These are phyloP conservation scores for Penaeus vannamei DNA, from an alignment of 1,140 invertebrate species.

Conservation along the genomic window DNA sequence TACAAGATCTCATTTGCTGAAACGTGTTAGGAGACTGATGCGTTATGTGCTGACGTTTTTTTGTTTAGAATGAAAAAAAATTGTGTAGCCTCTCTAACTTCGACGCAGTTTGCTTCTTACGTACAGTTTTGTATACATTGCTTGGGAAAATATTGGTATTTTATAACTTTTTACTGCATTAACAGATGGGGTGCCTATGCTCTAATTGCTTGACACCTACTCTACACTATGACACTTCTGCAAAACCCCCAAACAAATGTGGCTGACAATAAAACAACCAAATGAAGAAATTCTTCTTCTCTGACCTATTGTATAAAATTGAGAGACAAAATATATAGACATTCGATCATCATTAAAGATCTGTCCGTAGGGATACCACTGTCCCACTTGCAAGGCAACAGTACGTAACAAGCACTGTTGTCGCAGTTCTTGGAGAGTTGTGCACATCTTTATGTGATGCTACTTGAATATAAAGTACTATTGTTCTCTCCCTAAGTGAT, in stretches of 20 bases:
- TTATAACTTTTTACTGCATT: constrained; percentile 29
- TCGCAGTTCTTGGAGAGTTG: constrained; percentile 38
- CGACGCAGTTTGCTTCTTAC: constrained; percentile 42
- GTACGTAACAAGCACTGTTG: constrained; percentile 42
- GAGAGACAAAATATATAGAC: not conserved
- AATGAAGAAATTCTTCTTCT: too few relatives aligned
- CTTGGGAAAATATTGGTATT: constrained; percentile 14
- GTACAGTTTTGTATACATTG: constrained; percentile 22
- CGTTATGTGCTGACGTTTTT: constrained; percentile 35
- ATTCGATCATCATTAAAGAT: not conserved
- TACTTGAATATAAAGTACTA: constrained; percentile 35
- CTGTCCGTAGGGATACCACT: not conserved
- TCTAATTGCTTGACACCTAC: constrained; percentile 29
- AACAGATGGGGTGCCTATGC: constrained; percentile 28
- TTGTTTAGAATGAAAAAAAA: constrained; percentile 17
- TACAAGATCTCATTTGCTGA: constrained; percentile 47
- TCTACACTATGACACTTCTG: not conserved
- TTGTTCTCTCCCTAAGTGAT: constrained; percentile 37
- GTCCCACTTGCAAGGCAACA: constrained; percentile 6
- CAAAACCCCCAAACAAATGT: not conserved
- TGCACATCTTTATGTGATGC: constrained; percentile 26
- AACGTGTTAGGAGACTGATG: constrained; percentile 41
- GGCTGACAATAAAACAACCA: too few relatives aligned
- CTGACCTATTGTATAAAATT: not conserved
- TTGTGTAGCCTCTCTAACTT: constrained; percentile 36